Conservation (phyloP, 2,113 vertebrate genomes). For the Ageneiosus marmoratus region DNA sequence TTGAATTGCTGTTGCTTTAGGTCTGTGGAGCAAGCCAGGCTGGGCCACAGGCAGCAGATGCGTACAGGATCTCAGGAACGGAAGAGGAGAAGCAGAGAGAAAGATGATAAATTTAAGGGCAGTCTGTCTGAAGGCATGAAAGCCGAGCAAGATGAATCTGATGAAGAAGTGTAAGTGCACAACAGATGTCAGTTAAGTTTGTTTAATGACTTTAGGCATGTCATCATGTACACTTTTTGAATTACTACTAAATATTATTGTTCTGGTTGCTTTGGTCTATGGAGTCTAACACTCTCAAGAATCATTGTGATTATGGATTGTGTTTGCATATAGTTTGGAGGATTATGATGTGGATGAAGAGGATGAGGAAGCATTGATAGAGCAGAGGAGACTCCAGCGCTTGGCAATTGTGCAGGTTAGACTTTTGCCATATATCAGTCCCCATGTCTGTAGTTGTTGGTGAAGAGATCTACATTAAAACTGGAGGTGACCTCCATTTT, state of each 20-base stretch:
- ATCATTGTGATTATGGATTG: not conserved
- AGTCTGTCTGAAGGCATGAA: slow-evolving; percentile 99
- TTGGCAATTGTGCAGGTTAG: slow-evolving; percentile 92
- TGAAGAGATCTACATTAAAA: not conserved
- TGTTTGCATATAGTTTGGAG: slow-evolving; percentile 77
- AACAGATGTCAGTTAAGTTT: slow-evolving; percentile 60
- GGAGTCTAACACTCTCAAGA: not conserved
- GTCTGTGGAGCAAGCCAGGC: slow-evolving; percentile 79
- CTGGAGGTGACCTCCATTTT: not conserved
- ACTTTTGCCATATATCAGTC: not conserved
- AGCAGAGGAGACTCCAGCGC: slow-evolving; percentile 89
- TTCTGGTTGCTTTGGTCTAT: not conserved
- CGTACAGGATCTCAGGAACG: slow-evolving; percentile 82
- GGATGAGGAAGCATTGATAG: slow-evolving; percentile 94
- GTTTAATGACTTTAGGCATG: not conserved
- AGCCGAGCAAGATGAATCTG: slow-evolving; percentile 90
- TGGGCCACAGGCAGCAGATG: slow-evolving; percentile 82
- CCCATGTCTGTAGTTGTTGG: not conserved
- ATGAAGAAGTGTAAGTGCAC: slow-evolving; percentile 87
- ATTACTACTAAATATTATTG: not conserved
- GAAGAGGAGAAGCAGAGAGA: slow-evolving; percentile 84
- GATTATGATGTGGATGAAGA: slow-evolving; percentile 95
- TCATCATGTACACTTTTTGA: not conserved
- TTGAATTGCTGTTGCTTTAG: slow-evolving; percentile 46
- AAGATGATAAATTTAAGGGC: slow-evolving; percentile 96